Percentiles rank a stretch among this genome's conserved stretches.
phyloP scores from a whole-genome alignment of 2,113 vertebrate genomes.

The Eulacestoma nigropectus region DNA sequence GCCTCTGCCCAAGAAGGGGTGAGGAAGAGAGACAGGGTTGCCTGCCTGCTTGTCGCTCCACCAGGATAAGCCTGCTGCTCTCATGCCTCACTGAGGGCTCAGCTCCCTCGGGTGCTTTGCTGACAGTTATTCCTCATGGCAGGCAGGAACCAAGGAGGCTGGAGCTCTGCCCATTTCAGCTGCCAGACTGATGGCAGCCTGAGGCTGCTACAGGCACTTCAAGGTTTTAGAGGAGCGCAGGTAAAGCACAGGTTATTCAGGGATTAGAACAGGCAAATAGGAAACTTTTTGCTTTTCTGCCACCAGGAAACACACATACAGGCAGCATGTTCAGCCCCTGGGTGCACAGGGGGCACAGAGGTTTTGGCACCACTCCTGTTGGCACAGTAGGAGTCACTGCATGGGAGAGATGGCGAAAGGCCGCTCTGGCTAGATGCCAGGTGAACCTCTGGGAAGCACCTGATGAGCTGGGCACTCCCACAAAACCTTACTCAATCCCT shows the following conservation, averaged over 20 bases:
- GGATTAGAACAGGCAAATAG: accelerated
- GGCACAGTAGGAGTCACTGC: neutral
- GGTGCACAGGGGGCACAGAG: neutral
- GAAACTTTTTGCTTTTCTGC: neutral
- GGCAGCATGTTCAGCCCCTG: accelerated
- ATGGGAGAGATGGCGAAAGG: neutral
- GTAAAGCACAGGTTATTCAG: neutral
- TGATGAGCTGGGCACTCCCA: neutral
- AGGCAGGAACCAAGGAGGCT: neutral
- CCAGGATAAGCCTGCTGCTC: neutral
- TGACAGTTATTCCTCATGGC: neutral
- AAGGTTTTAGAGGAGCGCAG: neutral
- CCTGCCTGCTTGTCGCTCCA: neutral
- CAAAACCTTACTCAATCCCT: neutral
- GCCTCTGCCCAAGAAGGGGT: neutral
- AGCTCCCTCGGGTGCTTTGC: neutral
- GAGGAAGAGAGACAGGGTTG: neutral
- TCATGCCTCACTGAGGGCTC: neutral
- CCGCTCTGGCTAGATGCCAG: neutral
- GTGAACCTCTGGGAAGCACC: neutral
- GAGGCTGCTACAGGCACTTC: neutral
- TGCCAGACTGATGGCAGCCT: neutral
- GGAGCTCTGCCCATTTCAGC: neutral
- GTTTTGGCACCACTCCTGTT: neutral
- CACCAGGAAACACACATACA: neutral